Base-by-base conservation (phyloP, 1,140 invertebrate genomes). In the Drosophila pallidifrons region DNA sequence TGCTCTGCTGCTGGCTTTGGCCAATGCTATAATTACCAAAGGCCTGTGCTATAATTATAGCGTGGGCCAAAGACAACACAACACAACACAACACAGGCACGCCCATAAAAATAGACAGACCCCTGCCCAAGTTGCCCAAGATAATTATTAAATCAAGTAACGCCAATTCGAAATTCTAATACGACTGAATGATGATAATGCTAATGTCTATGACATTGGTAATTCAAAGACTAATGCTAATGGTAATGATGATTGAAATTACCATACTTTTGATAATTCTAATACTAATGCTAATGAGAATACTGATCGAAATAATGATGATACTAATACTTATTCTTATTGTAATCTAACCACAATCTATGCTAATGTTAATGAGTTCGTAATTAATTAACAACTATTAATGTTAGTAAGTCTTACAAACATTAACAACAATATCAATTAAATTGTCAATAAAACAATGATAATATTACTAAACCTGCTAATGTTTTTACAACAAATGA, bases 21-120 rank as follows among this genome's bases (percentile, higher is more conserved):
- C 52, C 49, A 32, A 64, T 77, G 82, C 77, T 88, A 88, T 87
- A 87, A 87, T 87, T 87, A 87, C 77, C 82, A 82, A 75, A 79
- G 69, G 67, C 67, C 73, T 80, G 77, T 65, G 83, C 73, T 87
- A 87, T 82, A 88, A 87, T 88, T 87, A 85, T 86, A 82, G 77
- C 75, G 45, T 71, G 71, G 41, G 65, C 82, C 75, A 66, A 82
- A 87, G 61, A 88, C 79, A 81, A 63, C 71, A 88, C 69, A 25
- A 25, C 71, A 88, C 69, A 25, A 25, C 20, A 25, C 20, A 25
- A 3, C 20, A 60, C 64, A 49, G 35, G 15, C 55, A 46, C 71
- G 79, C 76, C 76, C 76, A 79, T 87, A 88, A 70, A 88, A 87
- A 88, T 87, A 82, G 83, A 61, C 30, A 55, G 20, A 10, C 35